A percentile compares a stretch with the other conserved stretches of the same genome.
These are phyloP conservation scores for Eupithecia exiguata DNA, from an alignment of 2,888 invertebrate species.

Conservation along the genomic window DNA sequence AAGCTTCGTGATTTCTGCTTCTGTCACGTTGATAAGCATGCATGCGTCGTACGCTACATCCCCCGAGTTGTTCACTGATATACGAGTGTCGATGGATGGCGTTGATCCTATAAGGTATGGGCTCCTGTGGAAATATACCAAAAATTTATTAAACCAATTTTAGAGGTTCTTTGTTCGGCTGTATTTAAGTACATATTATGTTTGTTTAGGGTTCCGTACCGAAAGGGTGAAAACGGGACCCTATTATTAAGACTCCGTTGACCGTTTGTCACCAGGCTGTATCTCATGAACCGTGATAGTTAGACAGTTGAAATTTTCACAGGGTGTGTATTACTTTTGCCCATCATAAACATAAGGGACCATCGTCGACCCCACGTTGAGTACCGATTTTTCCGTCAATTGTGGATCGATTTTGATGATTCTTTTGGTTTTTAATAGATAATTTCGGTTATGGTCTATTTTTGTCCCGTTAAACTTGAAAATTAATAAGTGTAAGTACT, in stretches of 20 bases:
- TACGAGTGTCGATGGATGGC: conserved; percentile 39
- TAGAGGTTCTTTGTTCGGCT: not conserved
- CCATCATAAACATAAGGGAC: too few species aligned
- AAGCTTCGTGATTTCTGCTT: conserved; percentile 40
- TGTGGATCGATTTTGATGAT: not conserved
- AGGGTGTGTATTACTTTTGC: too few species aligned
- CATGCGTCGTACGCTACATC: conserved; percentile 65
- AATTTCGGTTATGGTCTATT: too few species aligned
- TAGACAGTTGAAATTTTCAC: too few species aligned
- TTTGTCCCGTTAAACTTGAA: too few species aligned
- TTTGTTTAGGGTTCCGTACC: too few species aligned
- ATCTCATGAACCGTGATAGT: too few species aligned
- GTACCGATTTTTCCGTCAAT: too few species aligned
- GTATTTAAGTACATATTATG: not conserved
- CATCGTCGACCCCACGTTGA: too few species aligned
- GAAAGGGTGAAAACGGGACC: too few species aligned
- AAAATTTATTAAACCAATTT: not conserved
- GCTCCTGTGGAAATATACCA: conserved; percentile 14
- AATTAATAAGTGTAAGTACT: conserved; percentile 1
- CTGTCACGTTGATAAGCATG: conserved; percentile 45
- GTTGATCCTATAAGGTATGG: conserved; percentile 59
- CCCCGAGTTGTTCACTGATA: conserved; percentile 54
- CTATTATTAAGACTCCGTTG: too few species aligned
- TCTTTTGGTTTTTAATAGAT: not conserved
- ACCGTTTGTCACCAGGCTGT: too few species aligned